A percentile compares a stretch with the other conserved stretches of the same genome.
Conservation (phyloP, 2,113 vertebrate species). For the Lathamus discolor region DNA sequence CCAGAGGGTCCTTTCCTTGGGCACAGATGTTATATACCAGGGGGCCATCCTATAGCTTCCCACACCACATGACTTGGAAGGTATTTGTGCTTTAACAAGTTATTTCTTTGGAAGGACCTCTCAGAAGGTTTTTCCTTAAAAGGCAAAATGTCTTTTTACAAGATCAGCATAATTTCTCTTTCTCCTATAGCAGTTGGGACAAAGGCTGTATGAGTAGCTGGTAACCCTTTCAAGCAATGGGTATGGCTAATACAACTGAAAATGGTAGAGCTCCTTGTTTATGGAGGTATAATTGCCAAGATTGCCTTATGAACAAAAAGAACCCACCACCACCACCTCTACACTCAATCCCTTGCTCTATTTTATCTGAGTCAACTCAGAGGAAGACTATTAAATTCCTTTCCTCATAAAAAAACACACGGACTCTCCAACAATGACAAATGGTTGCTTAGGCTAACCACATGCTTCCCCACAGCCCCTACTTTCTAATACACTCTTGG, state of each 20-base stretch:
- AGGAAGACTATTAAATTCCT: neutral
- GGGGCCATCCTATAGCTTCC: neutral
- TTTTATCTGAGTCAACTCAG: neutral
- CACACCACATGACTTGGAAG: neutral
- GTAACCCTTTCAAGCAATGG: neutral
- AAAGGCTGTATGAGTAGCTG: neutral
- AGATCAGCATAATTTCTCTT: neutral
- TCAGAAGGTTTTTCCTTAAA: neutral
- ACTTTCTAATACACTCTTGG: constrained; percentile 29
- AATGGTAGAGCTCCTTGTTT: neutral
- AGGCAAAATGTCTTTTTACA: neutral
- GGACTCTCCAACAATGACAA: constrained; percentile 57
- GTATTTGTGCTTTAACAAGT: neutral
- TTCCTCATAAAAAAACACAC: constrained; percentile 64
- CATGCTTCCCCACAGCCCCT: constrained; percentile 52
- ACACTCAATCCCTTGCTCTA: neutral
- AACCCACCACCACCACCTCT: neutral
- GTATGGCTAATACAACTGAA: neutral
- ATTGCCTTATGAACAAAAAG: neutral
- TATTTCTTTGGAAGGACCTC: neutral
- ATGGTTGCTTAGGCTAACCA: constrained; percentile 71
- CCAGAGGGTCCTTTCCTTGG: neutral
- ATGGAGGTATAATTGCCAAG: neutral
- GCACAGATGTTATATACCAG: neutral
- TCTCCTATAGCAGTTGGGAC: neutral